Evolutionary conservation across 2,888 invertebrate genomes (phyloP), one percentile per base, ranked within the genome.

Genomic region (Teleogryllus oceanicus): DNA sequence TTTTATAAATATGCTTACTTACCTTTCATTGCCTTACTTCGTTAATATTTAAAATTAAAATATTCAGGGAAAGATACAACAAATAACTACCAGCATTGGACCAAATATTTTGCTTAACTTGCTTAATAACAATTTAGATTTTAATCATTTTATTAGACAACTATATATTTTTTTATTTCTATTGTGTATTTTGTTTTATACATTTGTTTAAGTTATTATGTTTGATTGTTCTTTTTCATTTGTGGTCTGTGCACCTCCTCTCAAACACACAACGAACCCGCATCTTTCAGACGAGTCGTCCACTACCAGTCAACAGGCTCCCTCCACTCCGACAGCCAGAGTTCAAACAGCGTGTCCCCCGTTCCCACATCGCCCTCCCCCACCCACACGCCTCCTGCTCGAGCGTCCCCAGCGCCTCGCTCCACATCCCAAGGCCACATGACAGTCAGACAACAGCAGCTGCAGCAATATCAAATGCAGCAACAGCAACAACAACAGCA

Each of bases 241-340:
- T 78, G 24, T 62, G 4, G 49, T 75, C 20, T 74, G 37, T 2
- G 18, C 16, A 18, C 79, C 81, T 49, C 37, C 62, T 62, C 16
- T 62, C 37, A 37, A 37, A 62, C 62, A 62, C 62, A 18, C n/a
- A 13, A 62, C 62, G n/a, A 13, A 18, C 62, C 16, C 13, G 16
- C 62, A 62, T 62, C 62, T 88, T 88, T 51, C 88, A 92, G 94
- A 86, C 91, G 93, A 84, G 92, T 93, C 49, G 92, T 93, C 16
- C 94, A 94, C 86, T 94, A 95, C 87, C 94, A 95, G 86, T 94
- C 94, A 1, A 94, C 94, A 78, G 93, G 93, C 21, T 94, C 94
- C 3, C 89, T 94, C 78, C 94, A 95, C 87, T 94, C 94, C 78
- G 94, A 94, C 87, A 93, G 93, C 81, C 94, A 93, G 11, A 94